These are phyloP conservation scores for Crypturellus tataupa DNA, from an alignment of 2,797 vertebrate genomes.

Conservation along the genomic window DNA sequence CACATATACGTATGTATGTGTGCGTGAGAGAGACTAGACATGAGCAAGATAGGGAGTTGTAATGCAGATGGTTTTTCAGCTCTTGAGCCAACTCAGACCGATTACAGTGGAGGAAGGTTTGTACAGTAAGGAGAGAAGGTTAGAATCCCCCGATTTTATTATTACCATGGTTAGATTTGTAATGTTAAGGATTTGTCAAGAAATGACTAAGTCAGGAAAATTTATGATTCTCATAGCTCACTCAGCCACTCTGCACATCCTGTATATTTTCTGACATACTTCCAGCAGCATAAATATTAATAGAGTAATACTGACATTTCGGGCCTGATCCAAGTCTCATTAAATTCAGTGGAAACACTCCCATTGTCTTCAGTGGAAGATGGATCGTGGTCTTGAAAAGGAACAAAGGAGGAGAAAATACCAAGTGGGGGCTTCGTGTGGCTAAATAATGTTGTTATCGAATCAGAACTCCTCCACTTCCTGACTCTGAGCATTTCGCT, in stretches of 20 bases:
- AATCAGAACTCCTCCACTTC: slow-evolving; percentile 68
- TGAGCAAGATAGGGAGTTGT: slow-evolving; percentile 56
- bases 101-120: slow-evolving; percentile 50
- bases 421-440: slow-evolving; percentile 54
- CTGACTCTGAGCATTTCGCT: slow-evolving; percentile 54
- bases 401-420: slow-evolving; percentile 71
- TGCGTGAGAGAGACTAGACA: slow-evolving; percentile 4
- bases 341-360: slow-evolving; percentile 72
- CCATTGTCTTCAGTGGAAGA: slow-evolving; percentile 77
- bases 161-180: slow-evolving; percentile 54
- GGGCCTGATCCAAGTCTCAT: slow-evolving; percentile 72
- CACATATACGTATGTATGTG: neutral
- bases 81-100: slow-evolving; percentile 27
- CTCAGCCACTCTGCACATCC: slow-evolving; percentile 69
- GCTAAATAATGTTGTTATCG: slow-evolving; percentile 69
- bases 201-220: slow-evolving; percentile 66
- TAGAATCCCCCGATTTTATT: slow-evolving; percentile 67
- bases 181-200: slow-evolving; percentile 65
- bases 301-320: slow-evolving; percentile 75
- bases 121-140: slow-evolving; percentile 58
- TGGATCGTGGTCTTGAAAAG: slow-evolving; percentile 64
- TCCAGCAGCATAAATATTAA: slow-evolving; percentile 77
- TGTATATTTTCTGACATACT: slow-evolving; percentile 72
- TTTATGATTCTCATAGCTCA: slow-evolving; percentile 67
- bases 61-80: slow-evolving; percentile 44